These are phyloP conservation scores for Dendrophyllia cribrosa DNA, from an alignment of 64 coral and sea anemone genomes.

Conservation along the genomic window DNA sequence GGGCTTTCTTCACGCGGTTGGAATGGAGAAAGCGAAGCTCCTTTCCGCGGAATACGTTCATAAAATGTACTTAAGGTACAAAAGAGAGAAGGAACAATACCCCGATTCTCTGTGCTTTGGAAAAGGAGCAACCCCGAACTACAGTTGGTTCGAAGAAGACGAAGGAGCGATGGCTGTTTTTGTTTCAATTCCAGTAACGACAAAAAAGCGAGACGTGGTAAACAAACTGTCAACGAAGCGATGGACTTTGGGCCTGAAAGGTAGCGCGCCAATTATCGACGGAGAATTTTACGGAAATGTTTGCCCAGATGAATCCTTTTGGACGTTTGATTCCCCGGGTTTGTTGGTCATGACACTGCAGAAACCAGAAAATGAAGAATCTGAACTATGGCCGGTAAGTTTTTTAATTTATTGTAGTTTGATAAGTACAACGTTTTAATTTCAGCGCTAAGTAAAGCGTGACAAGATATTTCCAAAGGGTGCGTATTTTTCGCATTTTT, in stretches of 20 bases:
- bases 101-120: conserved; percentile 72
- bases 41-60: conserved; percentile 83
- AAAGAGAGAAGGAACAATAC: conserved; percentile 68
- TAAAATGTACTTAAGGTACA: conserved; percentile 90
- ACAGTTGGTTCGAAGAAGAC: conserved; percentile 92
- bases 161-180: conserved; percentile 80
- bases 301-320: conserved; percentile 85
- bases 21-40: conserved; percentile 61
- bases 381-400: conserved; percentile 88
- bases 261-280: conserved; percentile 69
- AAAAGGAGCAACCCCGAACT: conserved; percentile 71
- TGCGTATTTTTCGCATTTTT: background rate
- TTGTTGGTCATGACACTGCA: conserved; percentile 85
- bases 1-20: conserved; percentile 75
- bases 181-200: conserved; percentile 70
- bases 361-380: conserved; percentile 75
- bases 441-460: background rate
- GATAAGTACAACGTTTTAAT: background rate
- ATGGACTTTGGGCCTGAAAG: conserved; percentile 84
- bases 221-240: conserved; percentile 78
- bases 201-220: conserved; percentile 67
- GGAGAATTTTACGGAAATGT: conserved; percentile 83
- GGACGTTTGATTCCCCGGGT: conserved; percentile 91
- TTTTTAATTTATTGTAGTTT: conserved; percentile 3
- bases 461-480: background rate